Evolutionary conservation across 2,797 vertebrate species (phyloP).

Genomic region (Sebastes wilsoni): DNA sequence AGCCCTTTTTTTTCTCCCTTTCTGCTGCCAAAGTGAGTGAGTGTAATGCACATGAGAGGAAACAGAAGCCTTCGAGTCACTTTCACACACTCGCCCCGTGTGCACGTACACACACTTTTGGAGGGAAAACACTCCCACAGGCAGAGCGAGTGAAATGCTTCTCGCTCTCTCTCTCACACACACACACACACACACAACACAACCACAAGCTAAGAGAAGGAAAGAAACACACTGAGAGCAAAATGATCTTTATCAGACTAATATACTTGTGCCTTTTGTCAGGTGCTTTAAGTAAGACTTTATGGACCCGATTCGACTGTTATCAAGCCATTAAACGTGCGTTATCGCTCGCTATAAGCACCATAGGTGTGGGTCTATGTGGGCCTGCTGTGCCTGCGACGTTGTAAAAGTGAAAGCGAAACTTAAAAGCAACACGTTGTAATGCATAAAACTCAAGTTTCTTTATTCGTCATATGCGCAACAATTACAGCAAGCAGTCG

Average conservation of each 20-base stretch:
- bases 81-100: slow-evolving; percentile 21
- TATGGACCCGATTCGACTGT: not conserved
- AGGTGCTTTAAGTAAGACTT: not conserved
- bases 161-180: not conserved
- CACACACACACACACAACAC: not conserved
- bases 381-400: not conserved
- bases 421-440: too few relatives aligned
- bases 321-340: not conserved
- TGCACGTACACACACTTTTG: slow-evolving; percentile 17
- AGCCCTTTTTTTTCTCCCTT: slow-evolving; percentile 31
- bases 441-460: accelerated
- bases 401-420: not conserved
- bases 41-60: slow-evolving; percentile 67
- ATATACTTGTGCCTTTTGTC: slow-evolving; percentile 2
- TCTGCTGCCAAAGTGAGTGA: slow-evolving; percentile 70
- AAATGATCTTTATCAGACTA: slow-evolving; percentile 12
- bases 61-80: slow-evolving; percentile 62
- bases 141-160: slow-evolving; percentile 24
- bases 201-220: not conserved
- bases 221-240: slow-evolving; percentile 1
- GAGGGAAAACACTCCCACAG: slow-evolving; percentile 33
- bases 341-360: not conserved
- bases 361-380: not conserved
- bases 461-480: too few relatives aligned
- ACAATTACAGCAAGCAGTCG: too few relatives aligned